Evolutionary conservation across 2,113 vertebrate genomes (phyloP).

Genomic region (Capricornis sumatraensis): DNA sequence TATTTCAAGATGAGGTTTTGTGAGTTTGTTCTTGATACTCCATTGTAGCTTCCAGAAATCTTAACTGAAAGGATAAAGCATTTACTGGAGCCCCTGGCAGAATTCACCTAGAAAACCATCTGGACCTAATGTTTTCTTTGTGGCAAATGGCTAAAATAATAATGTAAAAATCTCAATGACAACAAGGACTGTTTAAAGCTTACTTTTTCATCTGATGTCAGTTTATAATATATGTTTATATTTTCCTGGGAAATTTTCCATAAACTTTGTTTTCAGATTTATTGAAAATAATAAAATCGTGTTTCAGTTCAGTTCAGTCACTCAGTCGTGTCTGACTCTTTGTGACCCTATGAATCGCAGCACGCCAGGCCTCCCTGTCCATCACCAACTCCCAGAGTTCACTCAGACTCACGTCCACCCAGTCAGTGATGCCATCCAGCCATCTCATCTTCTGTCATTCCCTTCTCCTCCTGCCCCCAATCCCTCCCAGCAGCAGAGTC

Average conservation of each 20-base stretch:
- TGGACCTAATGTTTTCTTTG: neutral
- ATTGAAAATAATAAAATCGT: neutral
- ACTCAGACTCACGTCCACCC: no score
- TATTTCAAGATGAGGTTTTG: neutral
- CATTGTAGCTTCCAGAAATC: neutral
- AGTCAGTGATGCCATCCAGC: no score
- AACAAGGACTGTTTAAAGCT: neutral
- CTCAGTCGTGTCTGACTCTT: no score
- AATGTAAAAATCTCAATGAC: constrained; percentile 15
- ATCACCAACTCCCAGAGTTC: no score
- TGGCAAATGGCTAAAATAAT: neutral
- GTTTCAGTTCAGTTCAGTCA: neutral
- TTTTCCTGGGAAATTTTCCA: neutral
- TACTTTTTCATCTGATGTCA: neutral
- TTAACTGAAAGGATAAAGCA: neutral
- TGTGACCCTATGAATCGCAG: no score
- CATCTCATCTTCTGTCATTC: no score
- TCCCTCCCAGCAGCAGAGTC: no score
- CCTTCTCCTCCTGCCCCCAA: no score
- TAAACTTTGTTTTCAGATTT: neutral
- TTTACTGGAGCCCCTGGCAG: neutral
- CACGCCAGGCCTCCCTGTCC: no score
- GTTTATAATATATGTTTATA: neutral
- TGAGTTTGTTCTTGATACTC: neutral
- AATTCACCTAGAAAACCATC: neutral